Evolutionary conservation across 1,140 invertebrate species (phyloP).

Genomic region (Dufourea novaeangliae): DNA sequence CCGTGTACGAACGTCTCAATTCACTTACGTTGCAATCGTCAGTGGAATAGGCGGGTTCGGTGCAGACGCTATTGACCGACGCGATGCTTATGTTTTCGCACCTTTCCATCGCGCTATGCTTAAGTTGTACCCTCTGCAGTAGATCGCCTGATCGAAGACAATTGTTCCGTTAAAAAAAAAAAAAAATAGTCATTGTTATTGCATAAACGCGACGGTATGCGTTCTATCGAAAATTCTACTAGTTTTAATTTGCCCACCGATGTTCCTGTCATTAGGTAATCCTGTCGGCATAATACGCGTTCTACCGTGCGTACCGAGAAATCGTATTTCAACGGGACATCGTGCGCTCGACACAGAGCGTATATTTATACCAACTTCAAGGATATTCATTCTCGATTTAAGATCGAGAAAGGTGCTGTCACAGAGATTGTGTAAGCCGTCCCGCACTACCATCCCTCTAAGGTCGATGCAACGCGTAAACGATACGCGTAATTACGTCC

Average conservation of each 20-base stretch:
- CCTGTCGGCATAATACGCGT: too few relatives aligned
- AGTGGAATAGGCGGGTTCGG: slow-evolving; percentile 89
- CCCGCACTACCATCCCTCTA: background rate
- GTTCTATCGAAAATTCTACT: too few relatives aligned
- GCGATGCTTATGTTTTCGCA: slow-evolving; percentile 93
- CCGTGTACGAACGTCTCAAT: too few relatives aligned
- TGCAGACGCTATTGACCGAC: slow-evolving; percentile 90
- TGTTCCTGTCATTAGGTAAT: background rate
- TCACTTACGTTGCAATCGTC: slow-evolving; percentile 90
- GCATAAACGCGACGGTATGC: too few relatives aligned
- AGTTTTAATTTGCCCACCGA: too few relatives aligned
- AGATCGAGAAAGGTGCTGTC: slow-evolving; percentile 18
- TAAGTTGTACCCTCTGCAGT: slow-evolving; percentile 89
- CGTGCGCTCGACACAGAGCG: background rate
- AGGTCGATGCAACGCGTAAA: background rate
- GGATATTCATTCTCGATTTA: slow-evolving; percentile 5
- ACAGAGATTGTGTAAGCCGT: slow-evolving; percentile 4
- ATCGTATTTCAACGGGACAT: background rate
- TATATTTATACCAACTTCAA: background rate
- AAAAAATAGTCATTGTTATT: too few relatives aligned
- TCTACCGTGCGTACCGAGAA: background rate
- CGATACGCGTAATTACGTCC: background rate
- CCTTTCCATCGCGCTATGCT: slow-evolving; percentile 87
- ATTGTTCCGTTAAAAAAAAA: background rate
- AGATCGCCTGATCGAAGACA: slow-evolving; percentile 83